These are phyloP conservation scores for Bostrychus sinensis DNA, from an alignment of 2,113 vertebrate genomes.

Conservation along the genomic window DNA sequence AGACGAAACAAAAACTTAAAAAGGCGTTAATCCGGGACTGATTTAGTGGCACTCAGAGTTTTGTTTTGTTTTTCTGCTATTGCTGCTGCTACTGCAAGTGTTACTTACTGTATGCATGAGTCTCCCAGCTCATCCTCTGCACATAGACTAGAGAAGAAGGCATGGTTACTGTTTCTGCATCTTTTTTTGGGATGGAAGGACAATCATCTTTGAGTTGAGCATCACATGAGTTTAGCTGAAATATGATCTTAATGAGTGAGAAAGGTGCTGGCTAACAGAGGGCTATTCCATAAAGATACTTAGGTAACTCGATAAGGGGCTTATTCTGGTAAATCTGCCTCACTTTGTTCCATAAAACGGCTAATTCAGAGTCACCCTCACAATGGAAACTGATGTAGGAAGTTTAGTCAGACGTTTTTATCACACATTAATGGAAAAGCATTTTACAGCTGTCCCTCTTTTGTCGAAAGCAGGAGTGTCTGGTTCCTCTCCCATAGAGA, in stretches of 20 bases:
- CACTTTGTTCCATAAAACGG: no score
- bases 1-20: neutral
- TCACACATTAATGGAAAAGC: no score
- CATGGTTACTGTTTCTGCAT: slow-evolving; percentile 48
- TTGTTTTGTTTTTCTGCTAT: slow-evolving; percentile 60
- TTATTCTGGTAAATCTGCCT: no score
- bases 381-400: no score
- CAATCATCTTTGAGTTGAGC: slow-evolving; percentile 50
- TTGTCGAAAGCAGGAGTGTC: no score
- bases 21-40: slow-evolving; percentile 16
- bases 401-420: no score
- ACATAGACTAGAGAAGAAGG: slow-evolving; percentile 51
- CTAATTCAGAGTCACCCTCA: no score
- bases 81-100: slow-evolving; percentile 80
- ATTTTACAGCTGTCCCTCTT: no score
- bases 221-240: slow-evolving; percentile 13
- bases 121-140: slow-evolving; percentile 53
- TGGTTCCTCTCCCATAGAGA: no score
- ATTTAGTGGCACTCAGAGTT: slow-evolving; percentile 41
- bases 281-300: neutral
- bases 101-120: slow-evolving; percentile 79
- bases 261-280: neutral
- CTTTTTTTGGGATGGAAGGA: slow-evolving; percentile 51
- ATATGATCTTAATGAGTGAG: slow-evolving; percentile 8
- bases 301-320: neutral